phyloP scores from a whole-genome alignment of 1,140 invertebrate species.

The Asobara japonica region DNA sequence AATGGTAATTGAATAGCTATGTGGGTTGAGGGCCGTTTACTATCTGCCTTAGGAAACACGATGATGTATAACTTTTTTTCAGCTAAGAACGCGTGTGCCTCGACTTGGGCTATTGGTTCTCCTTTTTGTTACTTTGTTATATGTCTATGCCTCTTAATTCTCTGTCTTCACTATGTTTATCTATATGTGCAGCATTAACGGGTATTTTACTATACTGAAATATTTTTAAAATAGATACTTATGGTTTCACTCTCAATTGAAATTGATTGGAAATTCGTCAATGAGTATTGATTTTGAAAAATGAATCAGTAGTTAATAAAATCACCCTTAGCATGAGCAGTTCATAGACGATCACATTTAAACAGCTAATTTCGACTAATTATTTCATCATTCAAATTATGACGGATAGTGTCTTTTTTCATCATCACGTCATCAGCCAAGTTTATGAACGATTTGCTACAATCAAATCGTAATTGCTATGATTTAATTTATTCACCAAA shows the following conservation, averaged over 20 bases:
- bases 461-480: background rate
- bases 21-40: background rate
- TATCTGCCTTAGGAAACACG: background rate
- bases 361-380: background rate
- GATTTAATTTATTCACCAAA: background rate
- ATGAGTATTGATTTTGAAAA: background rate
- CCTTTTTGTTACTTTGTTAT: background rate
- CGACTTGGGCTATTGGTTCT: constrained; percentile 2
- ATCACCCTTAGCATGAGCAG: background rate
- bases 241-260: background rate
- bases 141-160: background rate
- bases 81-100: constrained; percentile 8
- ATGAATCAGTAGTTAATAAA: background rate
- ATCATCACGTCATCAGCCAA: background rate
- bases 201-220: background rate
- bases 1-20: background rate
- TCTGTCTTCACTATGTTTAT: background rate
- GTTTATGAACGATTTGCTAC: background rate
- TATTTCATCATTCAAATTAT: background rate
- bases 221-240: background rate
- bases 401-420: background rate
- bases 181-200: background rate
- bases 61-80: background rate
- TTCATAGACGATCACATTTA: background rate
- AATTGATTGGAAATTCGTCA: background rate